Base-by-base conservation (phyloP, 2,113 vertebrate species). In the Myiopsitta monachus region DNA sequence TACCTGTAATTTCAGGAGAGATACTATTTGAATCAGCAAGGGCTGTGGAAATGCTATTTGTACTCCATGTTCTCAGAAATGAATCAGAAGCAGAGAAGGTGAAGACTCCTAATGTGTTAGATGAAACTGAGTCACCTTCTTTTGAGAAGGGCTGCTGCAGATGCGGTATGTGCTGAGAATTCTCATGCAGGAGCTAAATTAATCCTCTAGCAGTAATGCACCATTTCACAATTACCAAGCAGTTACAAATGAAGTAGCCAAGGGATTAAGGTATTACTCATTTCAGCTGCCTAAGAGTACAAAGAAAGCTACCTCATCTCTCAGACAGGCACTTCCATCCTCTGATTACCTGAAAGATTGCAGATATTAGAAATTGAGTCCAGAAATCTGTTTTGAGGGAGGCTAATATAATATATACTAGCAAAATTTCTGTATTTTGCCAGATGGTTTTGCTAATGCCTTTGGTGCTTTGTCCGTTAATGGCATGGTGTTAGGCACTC, bases 191-290 rank as follows among this genome's bases (percentile, higher is more conserved):
- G 55, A 95, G 75, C 83, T 72, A 72, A 97, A 97, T 94, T 91
- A 95, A 95, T 94, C 94, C 75, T 84, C 95, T 63, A 89, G 79
- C 83, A 90, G 78, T 94, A 93, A 95, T 92, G 91, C 87, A 76
- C 94, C 54, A 51, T 90, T 96, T 96, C 87, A 92, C 88, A 97
- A 96, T 84, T 94, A 97, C 89, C 88, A 91, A 93, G 69, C 77
- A 96, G 89, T 95, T 96, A 87, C 85, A 98, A 97, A 96, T 94
- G 67, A 85, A 95, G 88, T 84, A 77, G 77, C 87, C 64, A 54
- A 73, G 64, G 88, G 70, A 95, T 97, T 96, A 93, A 91, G 68
- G 75, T 86, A 91, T 94, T 94, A 97, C 52, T 97, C 94, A 94
- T 97, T 97, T 96, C 72, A 96, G 63, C 94, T 97, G 92, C 28